Base-by-base conservation (phyloP, 2,113 vertebrate species). In the Polypterus bichir region DNA sequence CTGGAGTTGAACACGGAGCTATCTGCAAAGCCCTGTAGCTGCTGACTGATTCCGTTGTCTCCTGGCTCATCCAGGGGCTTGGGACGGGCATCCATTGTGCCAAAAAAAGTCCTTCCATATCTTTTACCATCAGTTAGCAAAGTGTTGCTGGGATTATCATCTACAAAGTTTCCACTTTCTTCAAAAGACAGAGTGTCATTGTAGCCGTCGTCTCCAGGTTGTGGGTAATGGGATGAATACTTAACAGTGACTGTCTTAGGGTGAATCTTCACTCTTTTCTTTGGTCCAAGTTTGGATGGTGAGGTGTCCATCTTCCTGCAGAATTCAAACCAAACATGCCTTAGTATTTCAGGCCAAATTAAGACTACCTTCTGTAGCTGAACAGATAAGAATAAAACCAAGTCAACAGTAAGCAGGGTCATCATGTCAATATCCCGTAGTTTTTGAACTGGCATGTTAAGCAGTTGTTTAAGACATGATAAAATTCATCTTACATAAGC, bases 201-300 rank as follows among this genome's bases (percentile, higher is more conserved):
- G 49, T 88, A 92, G 3, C 85, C 89, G 63, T 92, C 87, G 61
- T 97, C 92, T 5, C 92, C 94, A 59, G 92, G 92, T 72, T 98
- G 94, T 9, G 92, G 93, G 70, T 91, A 96, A 76, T 97, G 91
- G 59, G 91, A 91, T 65, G 88, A 90, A 4, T 97, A 98, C 78
- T 98, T 97, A 59, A 97, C 94, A 3, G 92, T 97, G 60, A 97
- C 89, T 4, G 91, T 90, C 71, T 90, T 91, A 7, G 94, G 94
- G 73, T 97, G 93, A 74, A 98, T 97, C 84, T 98, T 98, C 56
- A 98, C 96, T 58, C 86, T 77, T 77, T 98, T 98, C 79, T 97
- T 98, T 61, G 92, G 78, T 62, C 88, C 86, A 69, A 86, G 84
- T 57, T 83, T 85, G 63, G 86, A 81, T 53, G 85, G 79, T 55